phyloP scores from a whole-genome alignment of 2,888 invertebrate species.

The Epistrophe grossulariae region DNA sequence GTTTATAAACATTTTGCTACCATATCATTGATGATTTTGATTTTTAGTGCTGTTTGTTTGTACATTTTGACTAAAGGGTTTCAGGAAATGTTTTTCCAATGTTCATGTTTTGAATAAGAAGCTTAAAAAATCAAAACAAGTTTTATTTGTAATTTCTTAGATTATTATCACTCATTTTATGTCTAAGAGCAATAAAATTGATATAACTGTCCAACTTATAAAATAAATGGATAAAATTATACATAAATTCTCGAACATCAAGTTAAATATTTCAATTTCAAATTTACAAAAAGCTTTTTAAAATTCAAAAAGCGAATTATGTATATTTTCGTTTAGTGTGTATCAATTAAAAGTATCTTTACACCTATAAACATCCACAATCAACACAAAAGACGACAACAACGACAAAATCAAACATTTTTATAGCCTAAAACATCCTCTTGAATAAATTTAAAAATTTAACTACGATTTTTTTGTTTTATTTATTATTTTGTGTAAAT shows the following conservation, averaged over 20 bases:
- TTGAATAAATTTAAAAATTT: conserved; percentile 64
- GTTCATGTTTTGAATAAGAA: too few relatives aligned
- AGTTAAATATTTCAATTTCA: not conserved
- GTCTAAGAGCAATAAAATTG: not conserved
- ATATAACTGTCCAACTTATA: not conserved
- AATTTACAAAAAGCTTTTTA: not conserved
- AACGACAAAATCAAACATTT: conserved; percentile 11
- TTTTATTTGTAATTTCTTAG: too few relatives aligned
- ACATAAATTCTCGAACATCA: not conserved
- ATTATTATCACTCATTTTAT: not conserved
- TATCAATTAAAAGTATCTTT: conserved; percentile 57
- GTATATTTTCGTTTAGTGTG: not conserved
- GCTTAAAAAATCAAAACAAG: too few relatives aligned
- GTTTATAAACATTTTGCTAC: not conserved
- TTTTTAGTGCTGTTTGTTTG: not conserved
- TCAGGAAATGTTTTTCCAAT: too few relatives aligned
- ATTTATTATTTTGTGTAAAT: not conserved
- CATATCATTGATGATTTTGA: not conserved
- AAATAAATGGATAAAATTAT: not conserved
- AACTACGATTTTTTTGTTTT: conserved; percentile 54
- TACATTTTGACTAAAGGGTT: not conserved
- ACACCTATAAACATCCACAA: conserved; percentile 50
- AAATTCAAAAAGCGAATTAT: not conserved
- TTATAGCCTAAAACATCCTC: conserved; percentile 60
- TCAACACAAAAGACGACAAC: conserved; percentile 19